Base-by-base conservation (phyloP, 2,113 vertebrate genomes). In the Pipa parva region DNA sequence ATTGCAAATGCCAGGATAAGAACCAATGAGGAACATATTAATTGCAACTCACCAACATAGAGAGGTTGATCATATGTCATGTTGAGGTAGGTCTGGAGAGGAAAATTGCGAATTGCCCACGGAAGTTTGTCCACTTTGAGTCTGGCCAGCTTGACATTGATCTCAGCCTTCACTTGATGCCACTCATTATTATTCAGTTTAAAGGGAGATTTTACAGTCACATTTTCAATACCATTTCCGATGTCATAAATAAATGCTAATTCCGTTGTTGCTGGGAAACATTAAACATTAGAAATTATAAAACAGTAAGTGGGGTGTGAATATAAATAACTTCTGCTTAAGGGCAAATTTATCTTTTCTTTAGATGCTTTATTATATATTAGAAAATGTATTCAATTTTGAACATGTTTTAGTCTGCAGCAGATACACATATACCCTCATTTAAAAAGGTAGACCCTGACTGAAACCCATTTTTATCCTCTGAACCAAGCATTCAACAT, bases 101-200 rank as follows among this genome's bases (percentile, higher is more conserved):
- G 95, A 45, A 94, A 92, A 0, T 80, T 86, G 45, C 79, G 86
- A 36, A 94, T 81, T 71, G 90, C 87, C 88, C 95, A 96, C 24
- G 95, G 94, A 78, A 91, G 85, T 74, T 90, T 91, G 71, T 99
- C 97, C 57, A 99, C 94, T n/a, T 93, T 92, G 31, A 98, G 86
- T 15, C 95, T 85, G 0, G 91, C 93, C 73, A 95, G 71, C 74
- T 98, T 98, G 73, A 95, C 93, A 0, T 98, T 99, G 79, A 98
- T 85, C 78, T 98, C 95, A 0, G 91, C 97, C 74, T 95, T 91
- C 65, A 99, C 93, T 65, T 93, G 88, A 73, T 99, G 95, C 97
- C 97, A 99, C 75, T 97, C 92, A 0, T 99, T 94, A 0, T 99
- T 91, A 0, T 93, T 95, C 62, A 97, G 93, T 20, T 90, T 85